These are phyloP conservation scores for Panurus biarmicus DNA, from an alignment of 2,113 vertebrate genomes.

Conservation along the genomic window DNA sequence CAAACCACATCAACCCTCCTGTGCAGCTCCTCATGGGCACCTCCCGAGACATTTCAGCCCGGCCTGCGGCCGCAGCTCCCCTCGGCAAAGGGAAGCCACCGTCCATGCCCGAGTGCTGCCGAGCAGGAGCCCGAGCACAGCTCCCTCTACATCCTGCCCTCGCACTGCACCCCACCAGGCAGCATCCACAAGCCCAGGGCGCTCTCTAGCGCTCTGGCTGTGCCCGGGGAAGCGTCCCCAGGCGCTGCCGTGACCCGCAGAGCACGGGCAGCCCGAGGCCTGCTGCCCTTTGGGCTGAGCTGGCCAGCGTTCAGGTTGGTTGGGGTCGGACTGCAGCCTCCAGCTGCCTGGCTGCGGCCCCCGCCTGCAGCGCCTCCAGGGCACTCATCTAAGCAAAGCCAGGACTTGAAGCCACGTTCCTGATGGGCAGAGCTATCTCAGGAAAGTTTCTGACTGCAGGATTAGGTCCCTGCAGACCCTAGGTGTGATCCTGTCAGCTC, in stretches of 20 bases:
- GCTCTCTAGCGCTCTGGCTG: slow-evolving; percentile 33
- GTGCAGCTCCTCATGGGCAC: background rate
- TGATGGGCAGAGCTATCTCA: background rate
- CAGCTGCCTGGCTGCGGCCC: background rate
- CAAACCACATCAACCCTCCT: background rate
- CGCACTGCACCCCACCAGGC: background rate
- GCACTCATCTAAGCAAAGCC: background rate
- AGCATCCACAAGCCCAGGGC: slow-evolving; percentile 18
- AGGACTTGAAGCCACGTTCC: background rate
- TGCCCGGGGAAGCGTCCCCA: too few species aligned
- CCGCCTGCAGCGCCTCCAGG: background rate
- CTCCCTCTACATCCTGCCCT: background rate
- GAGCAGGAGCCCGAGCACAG: background rate
- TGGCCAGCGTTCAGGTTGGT: accelerated
- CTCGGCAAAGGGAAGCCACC: background rate
- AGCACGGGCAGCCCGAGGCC: too few species aligned
- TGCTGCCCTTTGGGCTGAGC: background rate
- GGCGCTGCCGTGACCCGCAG: too few species aligned
- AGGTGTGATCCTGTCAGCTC: accelerated
- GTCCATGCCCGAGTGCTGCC: background rate
- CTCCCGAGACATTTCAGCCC: background rate
- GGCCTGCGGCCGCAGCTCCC: background rate
- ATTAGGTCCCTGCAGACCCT: background rate
- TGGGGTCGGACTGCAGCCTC: background rate
- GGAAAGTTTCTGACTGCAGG: background rate